Evolutionary conservation across 2,888 invertebrate species (phyloP), one percentile per base, ranked within the genome.

Genomic region (Nomada goodeniana): DNA sequence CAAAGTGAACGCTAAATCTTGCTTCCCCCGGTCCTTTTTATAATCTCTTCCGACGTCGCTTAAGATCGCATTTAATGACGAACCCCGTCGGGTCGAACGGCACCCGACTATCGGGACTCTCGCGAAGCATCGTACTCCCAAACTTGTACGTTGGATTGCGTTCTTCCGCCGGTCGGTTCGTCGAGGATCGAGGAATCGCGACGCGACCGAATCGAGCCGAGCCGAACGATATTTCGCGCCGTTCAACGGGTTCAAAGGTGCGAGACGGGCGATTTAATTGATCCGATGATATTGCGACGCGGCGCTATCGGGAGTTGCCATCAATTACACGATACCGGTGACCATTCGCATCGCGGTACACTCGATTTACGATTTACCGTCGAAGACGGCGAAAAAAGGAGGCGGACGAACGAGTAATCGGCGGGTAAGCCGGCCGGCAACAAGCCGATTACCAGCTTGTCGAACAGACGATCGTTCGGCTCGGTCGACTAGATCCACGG

Each of bases 401-500:
- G 42, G 63, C 61, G 50, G 75, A 75, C 65, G 63, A 86, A 87
- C 86, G 75, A 76, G 79, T 76, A 82, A 82, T 76, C 70, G 61
- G n/a, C 44, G 44, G 69, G 75, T 77, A 75, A 83, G 79, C 36
- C 52, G 64, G 20, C 59, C 47, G 79, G 47, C 71, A 73, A 64
- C 83, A 79, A 82, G 69, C 79, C 75, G 73, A 84, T 84, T 79
- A 83, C 83, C 67, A 83, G 82, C 61, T 67, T 74, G 83, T 69
- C 59, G 50, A 57, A 63, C 68, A 60, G 71, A 65, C 57, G 75
- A 83, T 79, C 74, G 13, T 79, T 79, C 83, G 53, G 20, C 50
- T 73, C 59, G 65, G 23, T 63, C 71, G 44, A 47, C 61, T 20
- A 75, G 64, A 60, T 63, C 72, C 47, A 64, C 47, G 29, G 71